Percentiles rank a stretch among this genome's conserved stretches.
Conservation (phyloP, 2,888 invertebrate species). For the Megalurothrips usitatus region DNA sequence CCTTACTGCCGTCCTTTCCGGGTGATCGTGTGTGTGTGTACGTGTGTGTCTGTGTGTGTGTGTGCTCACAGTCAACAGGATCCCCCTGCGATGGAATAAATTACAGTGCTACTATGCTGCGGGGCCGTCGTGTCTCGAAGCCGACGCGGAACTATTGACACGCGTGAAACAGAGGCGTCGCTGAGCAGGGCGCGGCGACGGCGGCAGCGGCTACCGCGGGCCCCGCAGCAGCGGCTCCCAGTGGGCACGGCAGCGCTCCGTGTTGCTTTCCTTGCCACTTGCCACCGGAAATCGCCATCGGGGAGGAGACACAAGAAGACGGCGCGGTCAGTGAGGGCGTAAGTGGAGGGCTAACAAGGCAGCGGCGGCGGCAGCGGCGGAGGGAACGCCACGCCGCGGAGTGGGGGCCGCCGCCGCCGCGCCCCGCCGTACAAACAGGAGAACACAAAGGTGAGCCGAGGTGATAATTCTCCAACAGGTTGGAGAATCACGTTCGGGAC, state of each 20-base stretch:
- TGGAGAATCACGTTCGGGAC: neutral
- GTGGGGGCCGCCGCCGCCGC: neutral
- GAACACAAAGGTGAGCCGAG: constrained; percentile 20
- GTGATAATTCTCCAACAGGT: constrained; percentile 14
- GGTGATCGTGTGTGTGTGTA: too few relatives aligned
- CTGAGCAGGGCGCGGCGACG: neutral
- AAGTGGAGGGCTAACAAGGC: constrained; percentile 11
- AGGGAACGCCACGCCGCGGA: neutral
- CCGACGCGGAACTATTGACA: neutral
- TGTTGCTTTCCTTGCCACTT: neutral
- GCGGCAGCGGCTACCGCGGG: neutral
- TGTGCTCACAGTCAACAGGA: neutral
- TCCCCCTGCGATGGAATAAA: neutral
- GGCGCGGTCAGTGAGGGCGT: constrained; percentile 1
- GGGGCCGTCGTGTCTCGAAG: neutral
- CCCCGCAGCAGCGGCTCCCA: too few relatives aligned
- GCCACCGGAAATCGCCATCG: constrained; percentile 2
- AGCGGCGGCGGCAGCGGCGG: neutral
- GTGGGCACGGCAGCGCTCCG: too few relatives aligned
- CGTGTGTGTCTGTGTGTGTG: too few relatives aligned
- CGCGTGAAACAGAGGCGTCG: too few relatives aligned
- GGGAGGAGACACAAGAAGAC: neutral
- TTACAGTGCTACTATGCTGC: too few relatives aligned
- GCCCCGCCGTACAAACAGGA: neutral
- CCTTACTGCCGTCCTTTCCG: too few relatives aligned